Conservation (phyloP, 2,888 invertebrate species). For the Cabera pusaria region DNA sequence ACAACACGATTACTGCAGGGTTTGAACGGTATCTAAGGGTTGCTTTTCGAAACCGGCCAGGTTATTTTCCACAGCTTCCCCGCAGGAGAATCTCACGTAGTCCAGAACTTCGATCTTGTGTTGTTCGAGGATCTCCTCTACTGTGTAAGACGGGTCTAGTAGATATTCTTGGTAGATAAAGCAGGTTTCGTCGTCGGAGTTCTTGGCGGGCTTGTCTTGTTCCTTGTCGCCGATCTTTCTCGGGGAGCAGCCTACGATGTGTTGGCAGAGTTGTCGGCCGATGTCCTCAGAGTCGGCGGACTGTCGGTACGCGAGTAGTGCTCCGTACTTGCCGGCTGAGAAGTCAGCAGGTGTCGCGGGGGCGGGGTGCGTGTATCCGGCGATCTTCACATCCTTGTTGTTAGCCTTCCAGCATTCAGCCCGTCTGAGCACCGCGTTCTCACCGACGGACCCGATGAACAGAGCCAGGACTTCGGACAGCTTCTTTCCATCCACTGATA, state of each 20-base stretch:
- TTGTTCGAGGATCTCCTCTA: conserved; percentile 88
- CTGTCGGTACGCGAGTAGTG: conserved; percentile 88
- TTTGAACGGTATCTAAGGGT: conserved; percentile 84
- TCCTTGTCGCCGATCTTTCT: conserved; percentile 86
- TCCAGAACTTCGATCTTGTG: conserved; percentile 87
- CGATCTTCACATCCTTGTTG: conserved; percentile 73
- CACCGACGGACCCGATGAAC: conserved; percentile 94
- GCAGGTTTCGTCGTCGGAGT: conserved; percentile 89
- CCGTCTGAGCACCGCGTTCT: conserved; percentile 92
- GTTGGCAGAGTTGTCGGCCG: conserved; percentile 93
- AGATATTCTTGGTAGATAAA: conserved; percentile 95
- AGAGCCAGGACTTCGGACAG: conserved; percentile 92
- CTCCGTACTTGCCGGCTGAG: conserved; percentile 92
- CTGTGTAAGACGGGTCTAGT: conserved; percentile 88
- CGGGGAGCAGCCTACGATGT: conserved; percentile 95
- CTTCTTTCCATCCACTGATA: conserved; percentile 85
- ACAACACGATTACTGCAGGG: conserved; percentile 86
- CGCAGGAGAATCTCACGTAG: conserved; percentile 94
- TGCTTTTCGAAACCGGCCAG: conserved; percentile 77
- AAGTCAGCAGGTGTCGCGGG: conserved; percentile 71
- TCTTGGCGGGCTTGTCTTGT: conserved; percentile 84
- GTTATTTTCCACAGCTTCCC: conserved; percentile 82
- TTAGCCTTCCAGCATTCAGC: conserved; percentile 89
- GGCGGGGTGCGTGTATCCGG: conserved; percentile 92
- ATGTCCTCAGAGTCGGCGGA: conserved; percentile 67